Base-by-base conservation (phyloP, 2,888 invertebrate species). In the Eulithis prunata region DNA sequence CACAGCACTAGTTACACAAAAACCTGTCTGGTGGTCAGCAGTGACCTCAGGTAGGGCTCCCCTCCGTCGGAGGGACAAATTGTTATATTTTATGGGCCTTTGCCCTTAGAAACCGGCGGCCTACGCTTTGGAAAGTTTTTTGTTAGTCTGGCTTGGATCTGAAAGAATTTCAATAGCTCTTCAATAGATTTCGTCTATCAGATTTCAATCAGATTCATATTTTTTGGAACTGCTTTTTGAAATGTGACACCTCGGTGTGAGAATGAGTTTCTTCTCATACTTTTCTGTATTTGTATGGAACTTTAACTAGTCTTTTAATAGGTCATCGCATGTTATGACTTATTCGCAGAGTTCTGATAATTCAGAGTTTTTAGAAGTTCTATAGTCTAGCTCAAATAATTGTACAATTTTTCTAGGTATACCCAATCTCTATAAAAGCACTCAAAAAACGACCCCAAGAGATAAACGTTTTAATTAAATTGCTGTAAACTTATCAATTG, bases 11-110 rank as follows among this genome's bases (percentile, higher is more conserved):
- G 72, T 68, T 65, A 70, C 80, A 82, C 79, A 88, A 87, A 88
- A 90, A 89, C 90, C 86, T 81, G 90, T 88, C 86, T 85, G 82
- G 68, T 79, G 88, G 85, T 82, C 87, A 85, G 71, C 73, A 75
- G 73, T 87, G 88, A 87, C 87, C 84, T 84, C 85, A 87, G 88
- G 88, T 87, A 87, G 84, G 79, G 75, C 64, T 73, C 73, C 71
- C 66, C 66, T 64, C 64, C 36, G 43, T 12, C 57, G 64, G 21
- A 60, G 76, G 74, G 78, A 79, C 79, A 80, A 80, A 80, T 78
- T 79, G 76, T 77, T 77, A 80, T 75, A 75, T 70, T 79, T 80
- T 77, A 77, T 71, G 68, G 72, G 56, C 73, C 67, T 63, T 64
- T 69, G 74, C 69, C 70, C 68, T 71, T 69, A 67, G 57, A 58